These are phyloP conservation scores for Metopia argyrocephala DNA, from an alignment of 2,888 invertebrate genomes.

Conservation along the genomic window DNA sequence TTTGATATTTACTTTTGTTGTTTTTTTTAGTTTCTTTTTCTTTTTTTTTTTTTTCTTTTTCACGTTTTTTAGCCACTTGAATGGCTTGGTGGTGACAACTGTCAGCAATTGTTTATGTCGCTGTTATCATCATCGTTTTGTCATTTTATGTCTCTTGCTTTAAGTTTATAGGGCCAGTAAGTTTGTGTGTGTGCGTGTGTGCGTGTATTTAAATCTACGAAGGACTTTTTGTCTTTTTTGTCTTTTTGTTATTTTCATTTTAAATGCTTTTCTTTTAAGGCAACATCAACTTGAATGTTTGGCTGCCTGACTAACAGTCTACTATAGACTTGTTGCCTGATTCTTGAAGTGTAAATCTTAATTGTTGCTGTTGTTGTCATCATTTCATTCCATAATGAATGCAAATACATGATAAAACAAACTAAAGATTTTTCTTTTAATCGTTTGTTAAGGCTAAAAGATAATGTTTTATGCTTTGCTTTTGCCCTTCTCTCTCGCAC, in stretches of 20 bases:
- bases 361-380: constrained; percentile 33
- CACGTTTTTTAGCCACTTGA: constrained; percentile 36
- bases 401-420: constrained; percentile 12
- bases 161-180: neutral
- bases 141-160: constrained; percentile 45
- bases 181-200: neutral
- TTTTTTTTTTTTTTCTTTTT: constrained; percentile 16
- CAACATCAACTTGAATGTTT: constrained; percentile 9
- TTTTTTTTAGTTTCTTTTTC: neutral
- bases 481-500: neutral
- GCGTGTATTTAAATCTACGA: neutral
- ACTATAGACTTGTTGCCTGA: constrained; percentile 38
- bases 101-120: constrained; percentile 43
- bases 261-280: neutral
- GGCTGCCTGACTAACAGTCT: constrained; percentile 2
- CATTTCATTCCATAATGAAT: neutral
- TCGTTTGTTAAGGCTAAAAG: neutral
- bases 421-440: neutral
- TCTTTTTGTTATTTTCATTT: neutral
- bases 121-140: constrained; percentile 47
- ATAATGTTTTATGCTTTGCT: neutral
- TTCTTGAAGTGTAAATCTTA: constrained; percentile 30
- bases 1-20: neutral
- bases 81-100: constrained; percentile 12
- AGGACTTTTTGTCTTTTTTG: neutral